A percentile compares a stretch with the other conserved stretches of the same genome.
phyloP scores from a whole-genome alignment of 2,888 invertebrate species.

The Scrobipalpa costella region DNA sequence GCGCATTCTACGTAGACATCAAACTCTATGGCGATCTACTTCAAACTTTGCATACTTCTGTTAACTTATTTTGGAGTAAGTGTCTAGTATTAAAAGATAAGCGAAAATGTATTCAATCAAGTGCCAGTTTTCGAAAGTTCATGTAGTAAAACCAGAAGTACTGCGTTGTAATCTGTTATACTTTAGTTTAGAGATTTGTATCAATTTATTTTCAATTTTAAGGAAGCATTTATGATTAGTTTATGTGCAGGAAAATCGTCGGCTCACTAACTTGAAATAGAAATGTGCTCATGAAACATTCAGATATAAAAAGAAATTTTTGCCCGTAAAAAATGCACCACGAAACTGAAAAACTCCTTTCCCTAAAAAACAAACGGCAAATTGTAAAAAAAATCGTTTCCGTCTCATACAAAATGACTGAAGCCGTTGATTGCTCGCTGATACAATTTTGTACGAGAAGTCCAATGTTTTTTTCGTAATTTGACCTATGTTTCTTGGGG shows the following conservation, averaged over 20 bases:
- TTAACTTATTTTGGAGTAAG: constrained; percentile 3
- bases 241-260: background rate
- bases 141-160: constrained; percentile 39
- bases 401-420: too few species aligned
- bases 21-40: background rate
- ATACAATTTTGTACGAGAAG: too few species aligned
- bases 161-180: constrained; percentile 3
- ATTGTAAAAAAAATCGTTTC: too few species aligned
- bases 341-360: too few species aligned
- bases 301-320: too few species aligned
- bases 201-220: background rate
- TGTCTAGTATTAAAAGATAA: constrained; percentile 38
- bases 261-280: too few species aligned
- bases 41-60: constrained; percentile 6
- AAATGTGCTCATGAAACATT: too few species aligned
- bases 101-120: constrained; percentile 45
- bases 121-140: constrained; percentile 51
- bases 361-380: too few species aligned
- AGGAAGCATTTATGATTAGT: background rate
- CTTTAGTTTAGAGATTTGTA: background rate
- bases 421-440: too few species aligned
- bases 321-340: too few species aligned
- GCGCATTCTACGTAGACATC: constrained; percentile 29
- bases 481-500: too few species aligned
- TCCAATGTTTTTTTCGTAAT: too few species aligned